Conservation (phyloP, 2,797 vertebrate genomes). For the Lepilemur septentrionalis region DNA sequence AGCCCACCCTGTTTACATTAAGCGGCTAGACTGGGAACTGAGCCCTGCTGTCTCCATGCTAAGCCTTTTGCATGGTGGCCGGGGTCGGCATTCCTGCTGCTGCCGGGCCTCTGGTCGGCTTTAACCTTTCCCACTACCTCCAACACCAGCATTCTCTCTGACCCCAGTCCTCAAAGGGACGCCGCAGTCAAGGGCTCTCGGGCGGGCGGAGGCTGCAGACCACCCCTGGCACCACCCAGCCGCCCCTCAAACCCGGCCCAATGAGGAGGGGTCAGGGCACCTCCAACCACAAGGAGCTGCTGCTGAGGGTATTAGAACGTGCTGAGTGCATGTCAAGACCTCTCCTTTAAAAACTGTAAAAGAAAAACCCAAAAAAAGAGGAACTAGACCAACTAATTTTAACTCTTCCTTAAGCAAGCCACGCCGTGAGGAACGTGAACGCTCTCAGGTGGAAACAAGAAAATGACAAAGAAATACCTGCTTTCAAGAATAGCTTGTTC, state of each 20-base stretch:
- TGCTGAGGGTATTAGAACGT: neutral
- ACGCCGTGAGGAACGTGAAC: accelerated
- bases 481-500: conserved; percentile 96
- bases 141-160: accelerated
- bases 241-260: neutral
- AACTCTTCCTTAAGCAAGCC: neutral
- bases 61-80: accelerated
- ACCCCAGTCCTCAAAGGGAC: neutral
- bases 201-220: neutral
- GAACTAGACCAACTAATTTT: accelerated
- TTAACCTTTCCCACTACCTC: too few relatives aligned
- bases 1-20: neutral
- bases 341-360: neutral
- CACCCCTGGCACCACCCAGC: accelerated
- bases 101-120: neutral
- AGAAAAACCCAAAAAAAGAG: neutral
- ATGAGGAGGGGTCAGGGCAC: accelerated
- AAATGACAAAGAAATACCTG: conserved; percentile 86
- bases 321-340: accelerated
- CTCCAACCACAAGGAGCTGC: accelerated
- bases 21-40: accelerated
- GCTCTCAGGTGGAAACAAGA: accelerated
- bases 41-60: accelerated
- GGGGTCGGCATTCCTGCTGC: neutral
- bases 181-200: neutral